Evolutionary conservation across 2,113 vertebrate species (phyloP), one percentile per base, ranked within the genome.

Genomic region (Capricornis sumatraensis): DNA sequence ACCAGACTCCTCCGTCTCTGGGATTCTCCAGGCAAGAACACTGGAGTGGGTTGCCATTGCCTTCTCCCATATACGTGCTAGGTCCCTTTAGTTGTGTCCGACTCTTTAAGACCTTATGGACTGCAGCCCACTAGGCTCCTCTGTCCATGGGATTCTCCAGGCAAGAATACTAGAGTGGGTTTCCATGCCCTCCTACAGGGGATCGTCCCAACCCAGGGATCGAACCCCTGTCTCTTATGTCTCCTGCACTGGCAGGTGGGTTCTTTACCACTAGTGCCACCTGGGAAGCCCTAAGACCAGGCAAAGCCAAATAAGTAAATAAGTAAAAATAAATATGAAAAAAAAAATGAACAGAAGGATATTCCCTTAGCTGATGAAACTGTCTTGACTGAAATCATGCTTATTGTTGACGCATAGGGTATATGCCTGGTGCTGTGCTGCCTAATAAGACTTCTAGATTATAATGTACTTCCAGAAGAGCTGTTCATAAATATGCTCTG

Each of bases 1-100:
- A 71, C 2, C 64, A 71, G 64, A 6, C 60, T 33, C n/a, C n/a
- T 11, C 64, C 1, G 0, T 71, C n/a, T 8, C 4, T 36, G 64
- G 16, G 9, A 36, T 19, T 36, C 64, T 21, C 33, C 64, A 21
- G 64, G 64, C 64, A 71, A 71, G n/a, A 71, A 36, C 10, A 36
- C n/a, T 36, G n/a, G 19, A 71, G 64, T 36, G 4, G n/a, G n/a
- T 3, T 36, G 2, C 17, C n/a, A 21, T 36, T 60, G 25, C 58
- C 58, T 60, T 60, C 58, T 60, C 27, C 27, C 2, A 1, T 30
- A 1, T 71, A 71, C 2, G 9, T 71, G n/a, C 64, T 36, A 36
- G n/a, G 64, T 71, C 64, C 4, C 64, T 36, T 67, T 17, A 36
- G 17, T 11, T 11, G n/a, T 71, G n/a, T 71, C 5, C 0, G 5